Percentiles rank a stretch among this genome's conserved stretches.
Evolutionary conservation across 2,113 vertebrate species (phyloP).

Genomic region (Zosterops hypoxanthus): DNA sequence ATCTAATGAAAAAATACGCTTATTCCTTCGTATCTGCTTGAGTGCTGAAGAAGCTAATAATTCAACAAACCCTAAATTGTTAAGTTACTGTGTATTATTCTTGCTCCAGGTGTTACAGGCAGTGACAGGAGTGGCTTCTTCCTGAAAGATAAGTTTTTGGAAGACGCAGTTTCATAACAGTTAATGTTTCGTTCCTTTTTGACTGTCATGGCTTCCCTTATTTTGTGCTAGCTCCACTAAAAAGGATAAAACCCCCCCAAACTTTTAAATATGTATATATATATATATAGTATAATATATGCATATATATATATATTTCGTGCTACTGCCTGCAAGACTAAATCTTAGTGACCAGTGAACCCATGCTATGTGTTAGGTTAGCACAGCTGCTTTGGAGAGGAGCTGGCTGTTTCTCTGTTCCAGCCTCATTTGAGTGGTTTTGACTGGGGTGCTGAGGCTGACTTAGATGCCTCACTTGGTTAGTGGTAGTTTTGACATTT

Average conservation of each 20-base stretch:
- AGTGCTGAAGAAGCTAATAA: not conserved
- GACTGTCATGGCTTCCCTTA: not conserved
- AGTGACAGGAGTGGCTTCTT: not conserved
- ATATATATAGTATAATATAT: not conserved
- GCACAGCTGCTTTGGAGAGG: not conserved
- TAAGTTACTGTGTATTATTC: not conserved
- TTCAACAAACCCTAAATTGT: not conserved
- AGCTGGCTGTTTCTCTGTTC: not conserved
- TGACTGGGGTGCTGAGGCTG: not conserved
- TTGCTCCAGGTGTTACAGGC: not conserved
- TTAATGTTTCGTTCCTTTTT: not conserved
- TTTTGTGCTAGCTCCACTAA: not conserved
- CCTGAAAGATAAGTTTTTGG: not conserved
- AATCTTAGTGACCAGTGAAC: not conserved
- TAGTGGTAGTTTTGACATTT: not conserved
- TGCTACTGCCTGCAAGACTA: not conserved
- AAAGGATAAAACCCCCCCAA: not conserved
- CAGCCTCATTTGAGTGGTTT: not conserved
- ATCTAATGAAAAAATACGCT: not conserved
- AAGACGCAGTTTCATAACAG: not conserved
- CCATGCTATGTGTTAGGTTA: rapidly evolving
- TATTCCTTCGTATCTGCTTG: not conserved
- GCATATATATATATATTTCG: not conserved
- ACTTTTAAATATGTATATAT: not conserved
- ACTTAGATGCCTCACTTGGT: not conserved